A percentile compares a stretch with the other conserved stretches of the same genome.
Conservation (phyloP, 2,888 invertebrate genomes). For the Andrena praecox region DNA sequence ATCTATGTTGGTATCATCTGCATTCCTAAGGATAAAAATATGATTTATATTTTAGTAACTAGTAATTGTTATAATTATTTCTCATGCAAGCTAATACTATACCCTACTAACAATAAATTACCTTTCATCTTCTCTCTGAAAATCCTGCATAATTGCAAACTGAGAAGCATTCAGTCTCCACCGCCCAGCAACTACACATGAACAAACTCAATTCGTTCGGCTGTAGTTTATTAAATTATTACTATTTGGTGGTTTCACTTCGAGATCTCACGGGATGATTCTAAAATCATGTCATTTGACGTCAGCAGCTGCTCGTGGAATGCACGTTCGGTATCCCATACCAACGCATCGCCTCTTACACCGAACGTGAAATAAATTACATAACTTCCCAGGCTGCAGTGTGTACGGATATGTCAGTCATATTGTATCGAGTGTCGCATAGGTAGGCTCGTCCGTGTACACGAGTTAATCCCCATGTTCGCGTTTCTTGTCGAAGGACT, state of each 20-base stretch:
- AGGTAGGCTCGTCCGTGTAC: slow-evolving; percentile 22
- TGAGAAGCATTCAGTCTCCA: not conserved
- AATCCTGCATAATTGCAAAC: not conserved
- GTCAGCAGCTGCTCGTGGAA: slow-evolving; percentile 20
- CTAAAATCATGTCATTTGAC: slow-evolving; percentile 5
- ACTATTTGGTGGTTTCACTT: not conserved
- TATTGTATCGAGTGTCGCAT: slow-evolving; percentile 25
- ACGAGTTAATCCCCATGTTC: slow-evolving; percentile 27
- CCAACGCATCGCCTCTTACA: slow-evolving; percentile 57
- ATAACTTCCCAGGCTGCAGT: slow-evolving; percentile 45
- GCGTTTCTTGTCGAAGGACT: slow-evolving; percentile 38
- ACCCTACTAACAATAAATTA: too few species aligned
- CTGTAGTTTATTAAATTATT: slow-evolving; percentile 41
- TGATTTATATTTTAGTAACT: too few species aligned
- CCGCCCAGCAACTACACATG: not conserved
- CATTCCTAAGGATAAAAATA: too few species aligned
- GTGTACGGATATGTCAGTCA: slow-evolving; percentile 34
- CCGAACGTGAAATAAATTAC: slow-evolving; percentile 65
- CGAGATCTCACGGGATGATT: slow-evolving; percentile 15
- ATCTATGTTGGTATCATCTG: too few species aligned
- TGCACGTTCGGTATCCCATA: slow-evolving; percentile 39
- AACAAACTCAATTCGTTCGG: not conserved
- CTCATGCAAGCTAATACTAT: too few species aligned
- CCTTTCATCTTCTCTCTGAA: too few species aligned
- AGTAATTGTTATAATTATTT: too few species aligned